Percentiles rank a stretch among this genome's conserved stretches.
Evolutionary conservation across 2,113 vertebrate genomes (phyloP).

Genomic region (Cryptotis parvus): DNA sequence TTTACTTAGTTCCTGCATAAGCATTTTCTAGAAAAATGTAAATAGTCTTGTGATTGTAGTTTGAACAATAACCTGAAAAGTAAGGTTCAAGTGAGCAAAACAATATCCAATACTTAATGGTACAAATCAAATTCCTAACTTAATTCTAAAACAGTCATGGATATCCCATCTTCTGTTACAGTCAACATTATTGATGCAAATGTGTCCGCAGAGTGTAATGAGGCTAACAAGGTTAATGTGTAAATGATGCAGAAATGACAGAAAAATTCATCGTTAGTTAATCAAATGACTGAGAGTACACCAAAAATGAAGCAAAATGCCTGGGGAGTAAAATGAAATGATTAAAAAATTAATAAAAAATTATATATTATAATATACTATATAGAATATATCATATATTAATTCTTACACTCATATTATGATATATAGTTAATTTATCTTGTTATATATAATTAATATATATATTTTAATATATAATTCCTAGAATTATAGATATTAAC

Average conservation of each 20-base stretch:
- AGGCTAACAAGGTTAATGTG: constrained; percentile 46
- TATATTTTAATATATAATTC: too few species aligned
- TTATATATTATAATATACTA: too few species aligned
- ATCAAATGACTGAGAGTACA: constrained; percentile 31
- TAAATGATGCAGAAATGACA: constrained; percentile 58
- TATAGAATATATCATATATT: too few species aligned
- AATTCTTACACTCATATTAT: too few species aligned
- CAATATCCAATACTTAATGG: neutral
- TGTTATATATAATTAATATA: too few species aligned
- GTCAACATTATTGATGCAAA: constrained; percentile 54
- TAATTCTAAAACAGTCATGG: constrained; percentile 41
- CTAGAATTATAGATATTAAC: too few species aligned
- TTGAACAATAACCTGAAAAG: neutral
- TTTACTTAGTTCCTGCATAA: neutral
- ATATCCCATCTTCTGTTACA: neutral
- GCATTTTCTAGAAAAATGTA: neutral
- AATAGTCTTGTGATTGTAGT: neutral
- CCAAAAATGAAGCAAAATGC: neutral
- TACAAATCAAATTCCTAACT: constrained; percentile 43
- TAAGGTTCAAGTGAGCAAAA: too few species aligned
- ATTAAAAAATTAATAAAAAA: too few species aligned
- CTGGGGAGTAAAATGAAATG: neutral
- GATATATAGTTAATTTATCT: too few species aligned
- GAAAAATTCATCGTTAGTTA: constrained; percentile 31
- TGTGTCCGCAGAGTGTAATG: constrained; percentile 49